Conservation (phyloP, 2,797 vertebrate species). For the Euthynnus affinis region DNA sequence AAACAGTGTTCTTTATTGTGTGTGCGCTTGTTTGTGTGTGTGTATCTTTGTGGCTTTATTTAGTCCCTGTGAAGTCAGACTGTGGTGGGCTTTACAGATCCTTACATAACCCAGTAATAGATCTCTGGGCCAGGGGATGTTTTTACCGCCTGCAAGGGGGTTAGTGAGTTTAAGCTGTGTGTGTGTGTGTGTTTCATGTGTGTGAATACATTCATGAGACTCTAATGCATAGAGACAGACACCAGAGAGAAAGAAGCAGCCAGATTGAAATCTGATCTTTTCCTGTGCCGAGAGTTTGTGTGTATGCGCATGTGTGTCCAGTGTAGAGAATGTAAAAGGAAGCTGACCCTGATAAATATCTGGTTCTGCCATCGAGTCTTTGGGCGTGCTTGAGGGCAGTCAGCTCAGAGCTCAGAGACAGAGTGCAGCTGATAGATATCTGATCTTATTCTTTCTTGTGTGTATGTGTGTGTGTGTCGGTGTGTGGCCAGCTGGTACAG, state of each 20-base stretch:
- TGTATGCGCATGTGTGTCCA: neutral
- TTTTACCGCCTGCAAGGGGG: slow-evolving; percentile 60
- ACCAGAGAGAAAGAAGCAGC: slow-evolving; percentile 36
- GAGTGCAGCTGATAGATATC: slow-evolving; percentile 61
- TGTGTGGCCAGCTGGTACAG: slow-evolving; percentile 48
- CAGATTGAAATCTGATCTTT: slow-evolving; percentile 57
- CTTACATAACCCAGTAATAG: slow-evolving; percentile 79
- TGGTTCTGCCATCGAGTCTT: slow-evolving; percentile 38
- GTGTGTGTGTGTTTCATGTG: slow-evolving; percentile 19
- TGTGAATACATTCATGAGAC: slow-evolving; percentile 27
- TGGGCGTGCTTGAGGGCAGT: slow-evolving; percentile 42
- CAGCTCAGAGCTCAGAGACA: slow-evolving; percentile 24
- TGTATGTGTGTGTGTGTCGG: slow-evolving; percentile 29
- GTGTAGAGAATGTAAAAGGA: slow-evolving; percentile 57
- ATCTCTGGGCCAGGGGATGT: slow-evolving; percentile 67
- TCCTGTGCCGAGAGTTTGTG: slow-evolving; percentile 27
- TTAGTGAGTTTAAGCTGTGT: slow-evolving; percentile 35
- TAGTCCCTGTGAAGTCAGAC: slow-evolving; percentile 69
- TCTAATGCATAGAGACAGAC: slow-evolving; percentile 38
- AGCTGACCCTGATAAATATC: slow-evolving; percentile 59
- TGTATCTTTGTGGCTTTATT: slow-evolving; percentile 58
- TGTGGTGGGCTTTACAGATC: slow-evolving; percentile 60
- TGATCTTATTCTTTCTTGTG: slow-evolving; percentile 51
- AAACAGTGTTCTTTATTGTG: slow-evolving; percentile 21
- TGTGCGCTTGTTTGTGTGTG: slow-evolving; percentile 5